These are phyloP conservation scores for Pyralis farinalis DNA, from an alignment of 2,888 invertebrate genomes.

Conservation along the genomic window DNA sequence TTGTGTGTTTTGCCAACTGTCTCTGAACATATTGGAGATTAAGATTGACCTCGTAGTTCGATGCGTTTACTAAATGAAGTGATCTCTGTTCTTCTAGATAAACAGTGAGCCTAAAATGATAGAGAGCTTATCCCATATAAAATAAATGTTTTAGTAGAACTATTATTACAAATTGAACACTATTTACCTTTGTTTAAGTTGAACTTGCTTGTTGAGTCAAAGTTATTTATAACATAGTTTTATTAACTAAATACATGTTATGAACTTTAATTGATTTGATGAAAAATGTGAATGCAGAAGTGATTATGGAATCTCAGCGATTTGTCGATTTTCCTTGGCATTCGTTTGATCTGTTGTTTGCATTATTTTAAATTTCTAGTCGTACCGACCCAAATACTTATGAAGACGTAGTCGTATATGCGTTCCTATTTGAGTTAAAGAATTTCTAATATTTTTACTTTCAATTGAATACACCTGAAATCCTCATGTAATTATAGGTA, in stretches of 20 bases:
- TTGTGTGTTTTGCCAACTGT: slow-evolving; percentile 18
- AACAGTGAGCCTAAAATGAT: slow-evolving; percentile 71
- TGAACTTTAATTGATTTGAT: slow-evolving; percentile 42
- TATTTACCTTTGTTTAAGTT: slow-evolving; percentile 78
- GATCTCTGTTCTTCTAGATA: slow-evolving; percentile 61
- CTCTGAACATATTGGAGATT: slow-evolving; percentile 10
- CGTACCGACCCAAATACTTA: slow-evolving; percentile 69
- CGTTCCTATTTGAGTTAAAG: slow-evolving; percentile 60
- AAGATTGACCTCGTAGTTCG: neutral
- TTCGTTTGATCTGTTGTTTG: slow-evolving; percentile 41
- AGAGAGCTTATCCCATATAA: slow-evolving; percentile 75
- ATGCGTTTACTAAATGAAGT: slow-evolving; percentile 28
- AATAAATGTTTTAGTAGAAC: slow-evolving; percentile 74
- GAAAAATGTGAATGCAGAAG: slow-evolving; percentile 28
- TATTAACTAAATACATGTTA: slow-evolving; percentile 46
- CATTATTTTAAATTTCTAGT: slow-evolving; percentile 64
- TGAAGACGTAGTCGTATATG: slow-evolving; percentile 50
- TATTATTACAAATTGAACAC: slow-evolving; percentile 63
- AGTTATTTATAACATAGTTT: slow-evolving; percentile 62
- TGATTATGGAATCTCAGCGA: slow-evolving; percentile 42
- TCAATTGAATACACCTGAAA: slow-evolving; percentile 32
- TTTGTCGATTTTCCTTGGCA: slow-evolving; percentile 42
- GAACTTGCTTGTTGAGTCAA: slow-evolving; percentile 71
- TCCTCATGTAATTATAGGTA: slow-evolving; percentile 52
- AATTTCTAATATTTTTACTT: slow-evolving; percentile 32